These are phyloP conservation scores for Ceyx cyanopectus DNA, from an alignment of 2,113 vertebrate species.

Conservation along the genomic window DNA sequence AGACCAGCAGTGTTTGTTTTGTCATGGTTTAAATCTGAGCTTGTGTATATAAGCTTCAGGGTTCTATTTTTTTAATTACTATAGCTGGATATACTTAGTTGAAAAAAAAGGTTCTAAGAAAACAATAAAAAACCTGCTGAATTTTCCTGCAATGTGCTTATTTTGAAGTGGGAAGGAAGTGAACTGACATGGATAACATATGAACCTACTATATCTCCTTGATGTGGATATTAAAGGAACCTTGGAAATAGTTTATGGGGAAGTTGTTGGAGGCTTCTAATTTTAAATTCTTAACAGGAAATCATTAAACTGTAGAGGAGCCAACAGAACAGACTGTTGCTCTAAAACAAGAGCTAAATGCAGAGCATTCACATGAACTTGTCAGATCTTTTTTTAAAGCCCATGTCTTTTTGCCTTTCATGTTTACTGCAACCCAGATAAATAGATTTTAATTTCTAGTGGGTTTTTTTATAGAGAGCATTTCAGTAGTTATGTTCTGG, in stretches of 20 bases:
- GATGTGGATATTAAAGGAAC: slow-evolving; percentile 74
- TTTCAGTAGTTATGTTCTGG: neutral
- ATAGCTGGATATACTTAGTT: neutral
- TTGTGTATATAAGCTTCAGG: neutral
- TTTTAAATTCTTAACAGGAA: slow-evolving; percentile 71
- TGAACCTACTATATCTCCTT: slow-evolving; percentile 64
- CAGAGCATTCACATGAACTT: slow-evolving; percentile 58
- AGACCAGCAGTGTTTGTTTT: neutral
- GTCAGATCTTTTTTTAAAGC: slow-evolving; percentile 45
- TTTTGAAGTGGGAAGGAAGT: slow-evolving; percentile 67
- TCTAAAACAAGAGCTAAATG: slow-evolving; percentile 64
- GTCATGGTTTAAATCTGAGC: neutral
- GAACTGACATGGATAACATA: slow-evolving; percentile 63
- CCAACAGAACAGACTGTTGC: slow-evolving; percentile 67
- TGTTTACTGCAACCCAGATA: slow-evolving; percentile 58
- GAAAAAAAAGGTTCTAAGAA: neutral
- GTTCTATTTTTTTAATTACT: slow-evolving; percentile 12
- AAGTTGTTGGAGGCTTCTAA: slow-evolving; percentile 74
- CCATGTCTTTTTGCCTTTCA: slow-evolving; percentile 6
- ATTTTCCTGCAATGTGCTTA: slow-evolving; percentile 46
- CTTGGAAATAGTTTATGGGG: slow-evolving; percentile 69
- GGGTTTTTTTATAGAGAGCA: neutral
- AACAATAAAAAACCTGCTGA: slow-evolving; percentile 51
- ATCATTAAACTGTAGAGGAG: slow-evolving; percentile 65
- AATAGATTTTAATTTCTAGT: neutral